Base-by-base conservation (phyloP, 2,113 vertebrate genomes). In the Catharus bicknelli region DNA sequence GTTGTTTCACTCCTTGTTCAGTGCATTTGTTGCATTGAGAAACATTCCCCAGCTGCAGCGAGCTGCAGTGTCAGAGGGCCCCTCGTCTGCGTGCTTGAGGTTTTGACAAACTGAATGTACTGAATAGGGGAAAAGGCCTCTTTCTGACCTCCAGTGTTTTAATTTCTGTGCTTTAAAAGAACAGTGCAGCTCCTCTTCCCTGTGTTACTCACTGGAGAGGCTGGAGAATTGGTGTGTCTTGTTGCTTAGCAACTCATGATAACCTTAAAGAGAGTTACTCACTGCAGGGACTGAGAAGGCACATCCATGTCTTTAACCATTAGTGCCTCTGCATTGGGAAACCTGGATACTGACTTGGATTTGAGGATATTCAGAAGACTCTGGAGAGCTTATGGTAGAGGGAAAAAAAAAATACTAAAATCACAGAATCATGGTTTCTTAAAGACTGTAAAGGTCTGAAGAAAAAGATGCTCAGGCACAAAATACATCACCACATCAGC, bases 221-320 rank as follows among this genome's bases (percentile, higher is more conserved):
- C 42, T 48, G 74, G 59, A 70, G 94, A 90, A 89, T 23, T 21
- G 69, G 64, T 77, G 34, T 58, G 29, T 68, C 90, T 66, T 69
- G 89, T 95, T 95, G 86, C 88, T 90, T 93, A 83, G 93, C 94
- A 95, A 92, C 89, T 50, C 66, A 57, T 2, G 55, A 73, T 90
- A 75, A 95, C 75, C 90, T 89, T 43, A 72, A 74, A 54, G 63
- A 69, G 45, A 51, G 83, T 68, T 59, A 19, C 27, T 40, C 83
- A 45, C 8, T 69, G 10, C 6, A 34, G 70, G 26, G n/a, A 83
- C 70, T 42, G 70, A 40, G 79, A 29, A 95, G 23, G 80, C 30
- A 57, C 88, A 64, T 93, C 73, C 83, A 53, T 90, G 64, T 75
- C 61, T 86, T 86, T 58, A 57, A 38, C 36, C 53, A 57, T 78